A percentile compares a stretch with the other conserved stretches of the same genome.
phyloP scores from a whole-genome alignment of 2,888 invertebrate genomes.

The Ecliptopera silaceata region DNA sequence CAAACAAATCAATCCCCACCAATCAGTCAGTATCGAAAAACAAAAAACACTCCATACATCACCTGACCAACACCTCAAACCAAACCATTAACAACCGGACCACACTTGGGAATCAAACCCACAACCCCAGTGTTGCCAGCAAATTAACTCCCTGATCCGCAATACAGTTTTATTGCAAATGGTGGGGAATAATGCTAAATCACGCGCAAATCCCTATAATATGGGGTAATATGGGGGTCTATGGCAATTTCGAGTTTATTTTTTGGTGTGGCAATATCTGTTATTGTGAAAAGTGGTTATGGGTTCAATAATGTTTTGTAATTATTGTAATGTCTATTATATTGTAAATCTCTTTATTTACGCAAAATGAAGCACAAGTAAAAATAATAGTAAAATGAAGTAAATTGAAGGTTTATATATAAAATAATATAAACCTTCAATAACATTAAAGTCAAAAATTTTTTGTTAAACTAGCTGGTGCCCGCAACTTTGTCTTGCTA shows the following conservation, averaged over 20 bases:
- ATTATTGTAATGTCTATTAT: background rate
- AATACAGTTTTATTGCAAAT: conserved; percentile 75
- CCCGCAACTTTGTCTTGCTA: too few species aligned
- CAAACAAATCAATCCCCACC: conserved; percentile 9
- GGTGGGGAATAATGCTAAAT: conserved; percentile 71
- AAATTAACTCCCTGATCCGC: conserved; percentile 69
- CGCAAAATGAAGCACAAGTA: background rate
- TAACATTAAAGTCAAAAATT: too few species aligned
- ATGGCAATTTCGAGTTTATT: conserved; percentile 51
- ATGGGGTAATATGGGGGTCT: conserved; percentile 39
- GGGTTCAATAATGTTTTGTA: conserved; percentile 30
- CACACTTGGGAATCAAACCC: conserved; percentile 57
- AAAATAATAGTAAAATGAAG: too few species aligned
- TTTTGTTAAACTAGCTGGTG: too few species aligned
- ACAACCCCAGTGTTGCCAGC: conserved; percentile 43
- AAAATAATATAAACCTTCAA: too few species aligned
- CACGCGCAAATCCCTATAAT: conserved; percentile 66
- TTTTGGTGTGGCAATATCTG: conserved; percentile 57
- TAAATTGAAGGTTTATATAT: too few species aligned
- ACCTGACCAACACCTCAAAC: conserved; percentile 25
- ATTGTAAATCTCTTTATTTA: background rate
- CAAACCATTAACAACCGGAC: conserved; percentile 31
- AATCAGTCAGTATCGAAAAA: conserved; percentile 2
- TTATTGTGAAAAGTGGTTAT: conserved; percentile 72
- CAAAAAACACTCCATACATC: conserved; percentile 17